Conservation (phyloP, 1,140 invertebrate genomes). For the Trichonephila inaurata region DNA sequence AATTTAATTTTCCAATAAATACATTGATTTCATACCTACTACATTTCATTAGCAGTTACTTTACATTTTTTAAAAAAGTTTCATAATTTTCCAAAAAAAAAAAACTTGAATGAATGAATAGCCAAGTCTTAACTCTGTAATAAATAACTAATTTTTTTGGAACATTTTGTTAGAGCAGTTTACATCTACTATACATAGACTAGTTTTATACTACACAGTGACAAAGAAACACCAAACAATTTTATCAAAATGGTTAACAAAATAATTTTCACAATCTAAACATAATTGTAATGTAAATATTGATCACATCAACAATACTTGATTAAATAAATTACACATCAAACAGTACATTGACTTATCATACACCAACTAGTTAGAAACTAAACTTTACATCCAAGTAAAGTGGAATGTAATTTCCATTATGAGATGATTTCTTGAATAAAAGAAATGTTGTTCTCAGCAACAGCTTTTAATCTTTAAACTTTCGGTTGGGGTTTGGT, state of each 20-base stretch:
- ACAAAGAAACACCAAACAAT: neutral
- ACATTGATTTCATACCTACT: neutral
- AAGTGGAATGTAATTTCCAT: constrained; percentile 9
- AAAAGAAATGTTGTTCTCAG: neutral
- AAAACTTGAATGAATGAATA: no score
- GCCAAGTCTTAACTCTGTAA: no score
- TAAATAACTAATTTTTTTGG: no score
- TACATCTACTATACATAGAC: neutral
- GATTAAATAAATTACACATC: constrained; percentile 50
- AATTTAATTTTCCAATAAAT: constrained; percentile 13
- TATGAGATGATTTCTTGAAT: constrained; percentile 54
- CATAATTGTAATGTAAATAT: neutral
- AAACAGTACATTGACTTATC: neutral
- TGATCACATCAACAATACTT: constrained; percentile 13
- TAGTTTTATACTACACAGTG: neutral
- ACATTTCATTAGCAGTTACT: neutral
- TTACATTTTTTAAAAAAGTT: neutral
- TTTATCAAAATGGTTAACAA: neutral
- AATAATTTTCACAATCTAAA: neutral
- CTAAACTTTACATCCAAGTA: constrained; percentile 6
- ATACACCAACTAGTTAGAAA: neutral
- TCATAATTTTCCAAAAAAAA: neutral
- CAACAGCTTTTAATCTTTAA: constrained; percentile 89
- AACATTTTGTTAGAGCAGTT: neutral
- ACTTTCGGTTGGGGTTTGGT: constrained; percentile 96